Percentiles rank a stretch among this genome's conserved stretches.
These are phyloP conservation scores for Agonopterix heracliana DNA, from an alignment of 2,888 invertebrate species.

Conservation along the genomic window DNA sequence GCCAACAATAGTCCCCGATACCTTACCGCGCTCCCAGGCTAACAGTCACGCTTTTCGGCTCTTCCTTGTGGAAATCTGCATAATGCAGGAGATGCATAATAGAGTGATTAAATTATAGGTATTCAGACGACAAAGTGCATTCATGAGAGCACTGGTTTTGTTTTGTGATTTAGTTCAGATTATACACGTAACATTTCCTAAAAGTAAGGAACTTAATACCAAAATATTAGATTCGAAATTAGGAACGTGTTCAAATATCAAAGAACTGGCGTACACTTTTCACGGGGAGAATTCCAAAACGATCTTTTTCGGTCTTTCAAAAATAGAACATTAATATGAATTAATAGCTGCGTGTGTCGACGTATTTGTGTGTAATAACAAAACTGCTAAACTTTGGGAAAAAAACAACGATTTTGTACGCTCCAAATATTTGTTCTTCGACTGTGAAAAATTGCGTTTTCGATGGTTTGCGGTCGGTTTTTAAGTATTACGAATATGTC, in stretches of 20 bases:
- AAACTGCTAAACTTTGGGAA: conserved; percentile 16
- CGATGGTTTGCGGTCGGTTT: conserved; percentile 60
- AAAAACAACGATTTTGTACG: conserved; percentile 49
- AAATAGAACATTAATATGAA: conserved; percentile 63
- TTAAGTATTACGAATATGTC: conserved; percentile 69
- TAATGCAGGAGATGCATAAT: conserved; percentile 50
- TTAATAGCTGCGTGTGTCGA: conserved; percentile 47
- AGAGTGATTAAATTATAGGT: conserved; percentile 16
- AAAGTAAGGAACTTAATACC: not conserved
- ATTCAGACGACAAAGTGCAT: conserved; percentile 6
- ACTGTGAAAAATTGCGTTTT: conserved; percentile 71
- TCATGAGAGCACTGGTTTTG: not conserved
- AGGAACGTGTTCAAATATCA: conserved; percentile 49
- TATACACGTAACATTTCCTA: not conserved
- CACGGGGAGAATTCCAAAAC: conserved; percentile 11
- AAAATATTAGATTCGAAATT: not conserved
- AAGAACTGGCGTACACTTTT: conserved; percentile 30
- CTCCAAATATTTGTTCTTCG: conserved; percentile 61
- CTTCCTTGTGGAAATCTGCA: conserved; percentile 50
- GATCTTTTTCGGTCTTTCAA: conserved; percentile 20
- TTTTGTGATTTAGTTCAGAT: not conserved
- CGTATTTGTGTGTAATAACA: conserved; percentile 26
- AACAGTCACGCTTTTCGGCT: conserved; percentile 56
- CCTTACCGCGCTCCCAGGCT: conserved; percentile 40
- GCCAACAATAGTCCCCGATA: conserved; percentile 42